Conservation (phyloP, 2,113 vertebrate species). For the Gila orcuttii region DNA sequence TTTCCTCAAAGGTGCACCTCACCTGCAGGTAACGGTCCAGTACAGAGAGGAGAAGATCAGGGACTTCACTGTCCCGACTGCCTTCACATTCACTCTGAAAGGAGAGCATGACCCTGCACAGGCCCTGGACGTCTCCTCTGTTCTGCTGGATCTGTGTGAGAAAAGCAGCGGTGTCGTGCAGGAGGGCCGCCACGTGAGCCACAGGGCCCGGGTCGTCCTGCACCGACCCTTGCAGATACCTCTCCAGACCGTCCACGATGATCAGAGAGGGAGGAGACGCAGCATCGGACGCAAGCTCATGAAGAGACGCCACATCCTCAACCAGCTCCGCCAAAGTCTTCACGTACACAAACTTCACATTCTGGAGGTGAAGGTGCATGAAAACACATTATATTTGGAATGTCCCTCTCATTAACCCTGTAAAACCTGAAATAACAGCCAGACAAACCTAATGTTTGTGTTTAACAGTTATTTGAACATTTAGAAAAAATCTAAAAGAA, state of each 20-base stretch:
- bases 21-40: slow-evolving; percentile 75
- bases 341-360: slow-evolving; percentile 76
- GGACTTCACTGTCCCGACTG: slow-evolving; percentile 16
- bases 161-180: slow-evolving; percentile 74
- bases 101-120: slow-evolving; percentile 72
- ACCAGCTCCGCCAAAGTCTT: slow-evolving; percentile 71
- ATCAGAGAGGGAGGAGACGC: slow-evolving; percentile 67
- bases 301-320: slow-evolving; percentile 72
- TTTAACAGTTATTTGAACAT: too few species aligned
- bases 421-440: too few species aligned
- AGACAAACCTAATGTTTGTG: too few species aligned
- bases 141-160: slow-evolving; percentile 61
- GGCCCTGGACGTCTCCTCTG: slow-evolving; percentile 10
- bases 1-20: slow-evolving; percentile 69
- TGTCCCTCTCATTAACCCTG: background rate
- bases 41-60: slow-evolving; percentile 65
- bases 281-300: slow-evolving; percentile 61
- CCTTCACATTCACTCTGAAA: slow-evolving; percentile 57
- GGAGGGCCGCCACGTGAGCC: slow-evolving; percentile 70
- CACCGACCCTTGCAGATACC: slow-evolving; percentile 59
- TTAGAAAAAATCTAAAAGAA: too few species aligned
- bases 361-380: slow-evolving; percentile 60
- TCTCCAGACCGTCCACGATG: slow-evolving; percentile 73
- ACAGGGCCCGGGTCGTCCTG: slow-evolving; percentile 55
- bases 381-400: background rate